Evolutionary conservation across 2,888 invertebrate species (phyloP).

Genomic region (Tipula confusa): DNA sequence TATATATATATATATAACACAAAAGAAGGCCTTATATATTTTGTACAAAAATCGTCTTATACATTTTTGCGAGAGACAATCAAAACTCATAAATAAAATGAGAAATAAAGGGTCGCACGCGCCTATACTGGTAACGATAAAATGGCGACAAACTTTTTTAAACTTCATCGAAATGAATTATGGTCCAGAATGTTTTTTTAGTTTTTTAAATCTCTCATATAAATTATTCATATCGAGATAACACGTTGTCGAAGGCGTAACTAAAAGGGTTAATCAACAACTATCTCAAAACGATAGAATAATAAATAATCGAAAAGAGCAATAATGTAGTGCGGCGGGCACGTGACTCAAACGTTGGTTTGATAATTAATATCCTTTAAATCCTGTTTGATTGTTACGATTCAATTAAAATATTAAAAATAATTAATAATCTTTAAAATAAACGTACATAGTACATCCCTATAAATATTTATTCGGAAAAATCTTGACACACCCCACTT

Average conservation of each 20-base stretch:
- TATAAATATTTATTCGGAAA: not conserved
- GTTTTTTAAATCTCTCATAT: not conserved
- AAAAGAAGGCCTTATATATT: not conserved
- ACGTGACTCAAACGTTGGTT: not conserved
- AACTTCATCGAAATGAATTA: not conserved
- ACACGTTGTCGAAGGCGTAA: not conserved
- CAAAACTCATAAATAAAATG: not conserved
- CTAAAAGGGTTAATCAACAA: not conserved
- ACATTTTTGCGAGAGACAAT: not conserved
- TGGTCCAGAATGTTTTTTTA: not conserved
- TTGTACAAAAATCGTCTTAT: not conserved
- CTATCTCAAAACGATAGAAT: not conserved
- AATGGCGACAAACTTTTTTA: not conserved
- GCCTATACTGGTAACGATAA: not conserved
- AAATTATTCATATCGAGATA: not conserved
- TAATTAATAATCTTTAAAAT: constrained; percentile 7
- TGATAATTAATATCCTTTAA: not conserved
- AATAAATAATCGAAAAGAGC: not conserved
- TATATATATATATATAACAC: not conserved
- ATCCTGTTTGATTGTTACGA: not conserved
- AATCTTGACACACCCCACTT: not conserved
- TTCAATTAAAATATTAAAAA: not conserved
- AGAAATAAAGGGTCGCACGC: not conserved
- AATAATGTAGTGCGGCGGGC: not conserved
- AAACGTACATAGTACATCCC: not conserved